Evolutionary conservation across 2,888 invertebrate species (phyloP).

Genomic region (Disparrhopalites patrizii): DNA sequence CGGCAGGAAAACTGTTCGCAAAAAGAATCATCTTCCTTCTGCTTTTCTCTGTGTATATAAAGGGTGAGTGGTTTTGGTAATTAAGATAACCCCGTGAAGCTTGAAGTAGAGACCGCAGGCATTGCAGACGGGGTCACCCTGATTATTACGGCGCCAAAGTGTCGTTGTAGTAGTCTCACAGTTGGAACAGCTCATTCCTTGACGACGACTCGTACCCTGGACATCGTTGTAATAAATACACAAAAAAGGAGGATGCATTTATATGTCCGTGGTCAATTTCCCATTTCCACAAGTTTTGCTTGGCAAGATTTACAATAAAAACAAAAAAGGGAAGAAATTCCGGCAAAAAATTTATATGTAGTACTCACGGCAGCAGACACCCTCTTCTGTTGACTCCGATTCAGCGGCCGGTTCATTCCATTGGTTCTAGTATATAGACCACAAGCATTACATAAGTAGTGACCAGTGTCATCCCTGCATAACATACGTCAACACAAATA

Average conservation of each 20-base stretch:
- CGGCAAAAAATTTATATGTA: background rate
- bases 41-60: too few species aligned
- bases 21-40: constrained; percentile 12
- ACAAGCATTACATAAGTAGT: constrained; percentile 62
- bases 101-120: constrained; percentile 78
- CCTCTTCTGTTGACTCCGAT: constrained; percentile 63
- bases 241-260: background rate
- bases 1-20: constrained; percentile 10
- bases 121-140: constrained; percentile 63
- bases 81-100: constrained; percentile 64
- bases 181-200: constrained; percentile 59
- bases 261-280: too few species aligned
- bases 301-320: too few species aligned
- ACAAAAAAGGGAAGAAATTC: too few species aligned
- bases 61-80: constrained; percentile 31
- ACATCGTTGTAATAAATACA: background rate
- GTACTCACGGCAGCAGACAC: constrained; percentile 47
- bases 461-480: constrained; percentile 57
- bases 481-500: constrained; percentile 26
- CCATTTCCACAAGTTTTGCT: too few species aligned
- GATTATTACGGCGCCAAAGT: constrained; percentile 54
- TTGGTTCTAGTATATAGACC: constrained; percentile 66
- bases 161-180: constrained; percentile 59
- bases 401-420: constrained; percentile 72
- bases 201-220: constrained; percentile 51